Conservation (phyloP, 2,113 vertebrate species). For the Cyphomyrus discorhynchus region DNA sequence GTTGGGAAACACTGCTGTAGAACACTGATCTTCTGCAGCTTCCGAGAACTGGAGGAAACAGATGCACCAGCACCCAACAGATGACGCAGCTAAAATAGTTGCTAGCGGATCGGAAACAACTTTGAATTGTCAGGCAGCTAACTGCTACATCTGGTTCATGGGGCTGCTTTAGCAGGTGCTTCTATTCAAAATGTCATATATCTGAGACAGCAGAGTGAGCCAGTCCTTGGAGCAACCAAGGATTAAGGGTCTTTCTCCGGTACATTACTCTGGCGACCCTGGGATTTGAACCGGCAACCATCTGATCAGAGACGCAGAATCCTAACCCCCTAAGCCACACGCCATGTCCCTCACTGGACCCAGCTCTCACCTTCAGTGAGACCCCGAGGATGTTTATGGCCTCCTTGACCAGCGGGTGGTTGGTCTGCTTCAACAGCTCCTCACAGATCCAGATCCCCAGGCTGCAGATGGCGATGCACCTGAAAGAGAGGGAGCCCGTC, state of each 20-base stretch:
- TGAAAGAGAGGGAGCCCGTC: constrained; percentile 36
- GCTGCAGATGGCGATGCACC: constrained; percentile 88
- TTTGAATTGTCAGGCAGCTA: neutral
- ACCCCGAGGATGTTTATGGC: constrained; percentile 92
- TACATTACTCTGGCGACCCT: neutral
- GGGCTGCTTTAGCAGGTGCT: neutral
- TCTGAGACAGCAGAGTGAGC: neutral
- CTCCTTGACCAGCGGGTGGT: constrained; percentile 81
- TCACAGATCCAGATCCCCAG: constrained; percentile 94
- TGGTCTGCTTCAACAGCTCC: constrained; percentile 73
- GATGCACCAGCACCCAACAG: neutral
- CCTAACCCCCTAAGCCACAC: neutral
- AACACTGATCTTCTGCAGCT: constrained; percentile 36
- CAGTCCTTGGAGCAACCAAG: neutral
- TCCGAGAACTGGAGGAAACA: constrained; percentile 18
- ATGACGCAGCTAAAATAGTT: neutral
- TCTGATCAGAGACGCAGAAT: neutral
- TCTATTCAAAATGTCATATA: neutral
- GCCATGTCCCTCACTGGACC: neutral
- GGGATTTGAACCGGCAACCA: neutral
- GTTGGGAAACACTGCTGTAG: too few species aligned
- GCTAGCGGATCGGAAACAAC: neutral
- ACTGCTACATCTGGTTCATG: neutral
- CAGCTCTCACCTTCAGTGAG: constrained; percentile 81
- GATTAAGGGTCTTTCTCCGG: neutral